Conservation (phyloP, 2,797 vertebrate genomes). For the Dipus sagitta region DNA sequence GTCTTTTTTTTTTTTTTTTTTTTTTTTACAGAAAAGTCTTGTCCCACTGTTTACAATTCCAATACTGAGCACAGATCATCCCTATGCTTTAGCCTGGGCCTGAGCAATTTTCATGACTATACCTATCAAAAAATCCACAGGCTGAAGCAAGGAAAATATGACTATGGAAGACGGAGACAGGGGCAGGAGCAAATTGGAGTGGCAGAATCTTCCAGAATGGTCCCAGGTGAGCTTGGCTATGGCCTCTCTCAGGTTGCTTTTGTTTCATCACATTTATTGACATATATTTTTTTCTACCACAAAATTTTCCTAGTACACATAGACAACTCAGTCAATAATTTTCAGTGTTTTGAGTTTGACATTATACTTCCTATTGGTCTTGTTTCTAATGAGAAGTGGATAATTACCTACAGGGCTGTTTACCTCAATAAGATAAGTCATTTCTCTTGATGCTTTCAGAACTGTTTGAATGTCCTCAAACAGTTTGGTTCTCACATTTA, state of each 20-base stretch:
- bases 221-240: background rate
- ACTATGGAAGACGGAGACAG: background rate
- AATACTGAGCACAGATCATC: background rate
- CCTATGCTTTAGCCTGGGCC: too few relatives aligned
- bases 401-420: background rate
- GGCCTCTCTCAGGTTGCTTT: background rate
- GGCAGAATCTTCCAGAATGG: background rate
- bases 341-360: conserved; percentile 6
- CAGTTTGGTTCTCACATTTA: background rate
- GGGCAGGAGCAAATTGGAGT: background rate
- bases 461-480: background rate
- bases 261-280: background rate
- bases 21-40: background rate
- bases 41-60: conserved; percentile 23
- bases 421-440: background rate
- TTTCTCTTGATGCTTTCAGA: background rate
- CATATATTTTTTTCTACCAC: conserved; percentile 2
- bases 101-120: background rate
- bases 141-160: background rate
- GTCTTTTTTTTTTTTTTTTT: too few relatives aligned
- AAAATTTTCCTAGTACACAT: background rate
- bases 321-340: background rate
- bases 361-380: background rate
- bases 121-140: background rate
- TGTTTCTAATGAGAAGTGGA: conserved; percentile 40